These are phyloP conservation scores for Thymelicus lineola DNA, from an alignment of 2,888 invertebrate species.

Conservation along the genomic window DNA sequence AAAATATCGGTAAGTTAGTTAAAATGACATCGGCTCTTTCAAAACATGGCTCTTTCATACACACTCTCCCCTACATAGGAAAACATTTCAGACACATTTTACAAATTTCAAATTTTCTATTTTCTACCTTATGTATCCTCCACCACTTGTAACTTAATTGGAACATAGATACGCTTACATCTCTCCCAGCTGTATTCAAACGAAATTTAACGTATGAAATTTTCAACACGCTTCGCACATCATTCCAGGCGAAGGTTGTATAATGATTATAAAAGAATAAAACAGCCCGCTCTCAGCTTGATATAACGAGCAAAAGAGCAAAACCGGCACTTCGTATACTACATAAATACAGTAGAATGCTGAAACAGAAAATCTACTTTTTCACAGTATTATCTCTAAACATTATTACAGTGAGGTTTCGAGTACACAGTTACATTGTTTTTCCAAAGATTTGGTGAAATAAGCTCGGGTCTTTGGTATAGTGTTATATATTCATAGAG, in stretches of 20 bases:
- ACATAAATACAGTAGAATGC: conserved; percentile 24
- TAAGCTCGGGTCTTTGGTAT: conserved; percentile 19
- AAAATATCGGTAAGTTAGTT: no score
- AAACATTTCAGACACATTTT: no score
- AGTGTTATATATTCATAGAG: conserved; percentile 17
- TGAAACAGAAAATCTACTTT: conserved; percentile 34
- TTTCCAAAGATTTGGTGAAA: conserved; percentile 37
- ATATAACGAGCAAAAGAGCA: conserved; percentile 27
- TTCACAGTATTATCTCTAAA: conserved; percentile 35
- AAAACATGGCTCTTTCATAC: no score
- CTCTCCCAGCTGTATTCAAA: not conserved
- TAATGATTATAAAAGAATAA: conserved; percentile 27
- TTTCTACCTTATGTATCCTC: no score
- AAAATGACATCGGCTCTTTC: no score
- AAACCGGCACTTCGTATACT: conserved; percentile 4
- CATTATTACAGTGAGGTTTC: conserved; percentile 33
- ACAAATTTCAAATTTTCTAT: no score
- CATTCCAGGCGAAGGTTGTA: conserved; percentile 4
- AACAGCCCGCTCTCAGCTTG: not conserved
- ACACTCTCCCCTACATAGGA: no score
- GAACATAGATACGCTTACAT: not conserved
- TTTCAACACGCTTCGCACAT: conserved; percentile 17
- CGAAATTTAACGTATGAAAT: conserved; percentile 7
- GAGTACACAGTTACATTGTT: conserved; percentile 27
- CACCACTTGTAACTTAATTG: not conserved